Conservation (phyloP, 2,113 vertebrate genomes). For the Alethe diademata region DNA sequence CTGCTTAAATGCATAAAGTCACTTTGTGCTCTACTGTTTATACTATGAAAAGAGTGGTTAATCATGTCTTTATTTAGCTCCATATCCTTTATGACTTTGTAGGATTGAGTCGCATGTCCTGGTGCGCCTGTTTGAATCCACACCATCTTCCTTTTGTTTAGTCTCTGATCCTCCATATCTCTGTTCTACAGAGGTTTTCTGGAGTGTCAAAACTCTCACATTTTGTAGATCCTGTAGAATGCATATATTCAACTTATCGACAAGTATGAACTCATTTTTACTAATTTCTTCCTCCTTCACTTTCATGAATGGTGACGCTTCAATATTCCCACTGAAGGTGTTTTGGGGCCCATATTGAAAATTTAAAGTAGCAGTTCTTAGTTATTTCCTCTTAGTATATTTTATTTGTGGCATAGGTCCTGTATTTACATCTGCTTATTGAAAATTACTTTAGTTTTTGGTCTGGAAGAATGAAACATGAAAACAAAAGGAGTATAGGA, state of each 20-base stretch:
- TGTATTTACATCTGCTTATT: background rate
- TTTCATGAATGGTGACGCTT: background rate
- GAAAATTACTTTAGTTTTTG: background rate
- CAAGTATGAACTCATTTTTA: background rate
- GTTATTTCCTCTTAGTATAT: background rate
- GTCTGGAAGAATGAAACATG: background rate
- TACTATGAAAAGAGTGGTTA: background rate
- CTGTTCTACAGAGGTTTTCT: background rate
- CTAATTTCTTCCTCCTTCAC: background rate
- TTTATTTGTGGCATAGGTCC: background rate
- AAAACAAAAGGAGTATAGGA: background rate
- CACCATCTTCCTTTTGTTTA: background rate
- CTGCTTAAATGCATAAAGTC: background rate
- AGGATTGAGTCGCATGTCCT: background rate
- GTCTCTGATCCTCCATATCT: background rate
- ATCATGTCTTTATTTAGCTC: background rate
- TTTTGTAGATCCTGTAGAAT: background rate
- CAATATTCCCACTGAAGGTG: background rate
- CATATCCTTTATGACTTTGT: background rate
- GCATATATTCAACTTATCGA: background rate
- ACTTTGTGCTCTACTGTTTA: background rate
- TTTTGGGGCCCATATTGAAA: background rate
- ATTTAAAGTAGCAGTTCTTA: background rate
- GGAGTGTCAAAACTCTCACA: background rate
- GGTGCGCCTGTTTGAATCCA: background rate